Evolutionary conservation across 2,888 invertebrate species (phyloP), one percentile per base, ranked within the genome.

Genomic region (Cabera pusaria): DNA sequence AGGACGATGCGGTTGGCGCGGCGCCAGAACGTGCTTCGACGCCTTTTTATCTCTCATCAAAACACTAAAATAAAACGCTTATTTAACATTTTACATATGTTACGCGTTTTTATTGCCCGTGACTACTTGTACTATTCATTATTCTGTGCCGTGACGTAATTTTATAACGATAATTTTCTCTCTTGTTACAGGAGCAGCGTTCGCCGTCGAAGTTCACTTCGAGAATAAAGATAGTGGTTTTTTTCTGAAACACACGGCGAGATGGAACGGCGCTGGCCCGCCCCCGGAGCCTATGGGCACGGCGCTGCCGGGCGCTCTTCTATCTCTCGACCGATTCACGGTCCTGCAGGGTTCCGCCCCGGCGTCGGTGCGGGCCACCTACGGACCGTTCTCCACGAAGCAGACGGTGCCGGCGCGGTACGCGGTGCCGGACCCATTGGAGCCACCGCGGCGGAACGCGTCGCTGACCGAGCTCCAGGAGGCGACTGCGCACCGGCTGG

Each of bases 351-450:
- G 96, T 19, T 95, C 96, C 25, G 95, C 96, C 56, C 96, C 97
- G 10, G 96, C 96, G 16, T 96, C 97, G 10, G 95, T 98, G 21
- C 91, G 97, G 43, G 97, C 97, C 27, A 96, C 95, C 20, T 97
- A 97, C 72, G 98, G 98, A 2, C 98, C 98, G 3, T 98, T 98
- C 84, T 96, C 96, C 57, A 97, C 97, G 34, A 97, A 97, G 71
- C 97, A 98, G 83, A 97, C 97, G 0, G 97, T 98, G 19, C 97
- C 97, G 19, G 96, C 97, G 1, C 91, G 95, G 26, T 96, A 96
- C 71, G 94, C 97, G 44, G 96, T 97, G 28, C 96, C 96, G 3
- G 96, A 97, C 77, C 93, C 94, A 0, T 79, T 95, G 44, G 95
- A 95, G 63, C 91, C 92, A 14, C 90, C 91, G 1, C 68, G 70